Conservation (phyloP, 2,113 vertebrate species). For the Chamaetylas fuelleborni region DNA sequence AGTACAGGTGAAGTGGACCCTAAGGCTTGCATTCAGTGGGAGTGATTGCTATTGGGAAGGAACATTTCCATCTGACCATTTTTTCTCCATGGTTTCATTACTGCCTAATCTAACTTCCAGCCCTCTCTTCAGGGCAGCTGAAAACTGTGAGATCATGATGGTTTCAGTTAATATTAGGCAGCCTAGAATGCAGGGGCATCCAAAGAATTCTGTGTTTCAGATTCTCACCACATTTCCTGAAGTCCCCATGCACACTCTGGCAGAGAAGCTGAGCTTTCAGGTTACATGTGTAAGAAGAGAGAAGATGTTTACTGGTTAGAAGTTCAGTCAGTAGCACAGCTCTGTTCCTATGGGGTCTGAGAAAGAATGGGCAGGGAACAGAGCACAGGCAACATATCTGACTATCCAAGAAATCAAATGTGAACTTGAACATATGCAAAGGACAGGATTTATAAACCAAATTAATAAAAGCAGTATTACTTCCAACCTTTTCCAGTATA, state of each 20-base stretch:
- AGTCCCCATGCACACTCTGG: background rate
- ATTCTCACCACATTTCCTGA: background rate
- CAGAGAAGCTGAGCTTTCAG: background rate
- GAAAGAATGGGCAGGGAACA: background rate
- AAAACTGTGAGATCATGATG: background rate
- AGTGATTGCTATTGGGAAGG: background rate
- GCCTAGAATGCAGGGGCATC: background rate
- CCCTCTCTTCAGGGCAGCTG: background rate
- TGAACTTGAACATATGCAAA: fast-evolving
- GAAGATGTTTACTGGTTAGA: background rate
- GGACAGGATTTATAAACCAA: background rate
- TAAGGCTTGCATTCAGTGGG: background rate
- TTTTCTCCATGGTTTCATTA: background rate
- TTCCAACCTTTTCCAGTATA: background rate
- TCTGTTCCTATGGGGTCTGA: background rate
- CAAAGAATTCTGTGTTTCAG: background rate
- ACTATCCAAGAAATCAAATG: background rate
- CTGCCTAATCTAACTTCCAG: background rate
- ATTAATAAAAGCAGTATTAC: background rate
- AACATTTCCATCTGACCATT: background rate
- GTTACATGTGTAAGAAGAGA: background rate
- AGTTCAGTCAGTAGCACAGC: background rate
- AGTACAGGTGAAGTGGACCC: background rate
- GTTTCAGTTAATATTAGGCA: background rate
- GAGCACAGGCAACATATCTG: background rate